phyloP scores from a whole-genome alignment of 2,797 vertebrate genomes.

The Mastacembelus armatus region DNA sequence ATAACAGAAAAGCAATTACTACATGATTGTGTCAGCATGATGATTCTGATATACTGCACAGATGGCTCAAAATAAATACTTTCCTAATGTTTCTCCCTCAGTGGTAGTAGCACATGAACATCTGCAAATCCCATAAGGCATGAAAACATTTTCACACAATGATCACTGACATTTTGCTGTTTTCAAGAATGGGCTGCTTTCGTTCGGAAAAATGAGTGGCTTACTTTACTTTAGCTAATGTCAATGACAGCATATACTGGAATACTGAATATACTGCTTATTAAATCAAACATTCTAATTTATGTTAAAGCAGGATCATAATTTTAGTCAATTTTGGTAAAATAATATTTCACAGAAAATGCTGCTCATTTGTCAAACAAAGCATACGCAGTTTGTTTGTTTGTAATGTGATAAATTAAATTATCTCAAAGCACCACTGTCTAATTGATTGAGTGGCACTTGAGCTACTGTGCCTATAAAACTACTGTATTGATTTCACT shows the following conservation, averaged over 20 bases:
- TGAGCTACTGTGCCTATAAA: conserved; percentile 17
- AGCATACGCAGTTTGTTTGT: conserved; percentile 8
- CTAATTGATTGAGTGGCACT: conserved; percentile 33
- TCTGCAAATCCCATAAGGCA: conserved; percentile 26
- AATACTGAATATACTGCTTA: neutral
- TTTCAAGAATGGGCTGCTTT: no score
- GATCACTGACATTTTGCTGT: conserved; percentile 31
- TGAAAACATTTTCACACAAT: conserved; percentile 22
- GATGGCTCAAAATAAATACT: conserved; percentile 34
- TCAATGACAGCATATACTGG: neutral
- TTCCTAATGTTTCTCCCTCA: neutral
- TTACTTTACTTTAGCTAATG: neutral
- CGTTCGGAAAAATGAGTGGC: no score
- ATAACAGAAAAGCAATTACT: conserved; percentile 30
- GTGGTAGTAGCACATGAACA: neutral
- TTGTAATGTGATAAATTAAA: conserved; percentile 27
- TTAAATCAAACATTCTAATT: conserved; percentile 2
- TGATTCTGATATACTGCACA: conserved; percentile 27
- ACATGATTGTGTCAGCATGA: conserved; percentile 10
- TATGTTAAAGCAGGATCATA: neutral
- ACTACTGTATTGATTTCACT: conserved; percentile 42
- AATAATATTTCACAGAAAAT: conserved; percentile 4
- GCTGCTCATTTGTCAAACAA: conserved; percentile 9
- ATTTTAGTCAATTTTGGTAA: neutral
- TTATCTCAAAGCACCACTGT: conserved; percentile 23